phyloP scores from a whole-genome alignment of 2,888 invertebrate species.

The Lysandra bellargus region DNA sequence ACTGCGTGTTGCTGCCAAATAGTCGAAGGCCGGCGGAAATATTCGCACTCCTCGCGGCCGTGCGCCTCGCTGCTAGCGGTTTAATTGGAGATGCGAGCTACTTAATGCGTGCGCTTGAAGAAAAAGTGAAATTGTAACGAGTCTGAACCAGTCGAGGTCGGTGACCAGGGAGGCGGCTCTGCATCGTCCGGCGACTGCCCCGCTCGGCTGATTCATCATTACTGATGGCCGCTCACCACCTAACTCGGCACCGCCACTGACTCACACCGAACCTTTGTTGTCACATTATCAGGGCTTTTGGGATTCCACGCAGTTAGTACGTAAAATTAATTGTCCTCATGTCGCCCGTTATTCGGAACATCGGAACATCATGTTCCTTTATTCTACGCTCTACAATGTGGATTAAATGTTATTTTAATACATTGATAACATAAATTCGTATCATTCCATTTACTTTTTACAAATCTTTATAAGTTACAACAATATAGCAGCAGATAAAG shows the following conservation, averaged over 20 bases:
- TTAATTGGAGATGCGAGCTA: conserved; percentile 34
- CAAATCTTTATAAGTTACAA: neutral
- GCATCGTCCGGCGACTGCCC: conserved; percentile 57
- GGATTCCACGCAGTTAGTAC: conserved; percentile 10
- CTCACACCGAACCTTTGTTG: conserved; percentile 47
- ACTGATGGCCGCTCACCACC: conserved; percentile 50
- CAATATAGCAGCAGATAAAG: neutral
- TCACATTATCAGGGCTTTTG: conserved; percentile 26
- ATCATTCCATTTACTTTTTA: neutral
- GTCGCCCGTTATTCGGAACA: neutral
- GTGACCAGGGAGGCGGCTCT: conserved; percentile 63
- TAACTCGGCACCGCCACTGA: conserved; percentile 50
- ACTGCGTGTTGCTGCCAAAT: conserved; percentile 7
- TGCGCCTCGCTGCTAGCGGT: neutral
- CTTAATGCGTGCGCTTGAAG: conserved; percentile 48
- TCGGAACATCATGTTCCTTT: neutral
- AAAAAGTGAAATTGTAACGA: conserved; percentile 77
- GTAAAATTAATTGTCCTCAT: conserved; percentile 3
- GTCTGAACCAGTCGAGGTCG: conserved; percentile 76
- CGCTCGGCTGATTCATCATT: conserved; percentile 67
- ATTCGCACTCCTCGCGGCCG: conserved; percentile 35
- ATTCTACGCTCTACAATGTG: neutral
- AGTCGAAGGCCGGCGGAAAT: conserved; percentile 17
- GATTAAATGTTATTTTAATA: neutral
- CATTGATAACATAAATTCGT: neutral